Evolutionary conservation across 1,140 invertebrate species (phyloP), one percentile per base, ranked within the genome.

Genomic region (Heliconius nattereri): DNA sequence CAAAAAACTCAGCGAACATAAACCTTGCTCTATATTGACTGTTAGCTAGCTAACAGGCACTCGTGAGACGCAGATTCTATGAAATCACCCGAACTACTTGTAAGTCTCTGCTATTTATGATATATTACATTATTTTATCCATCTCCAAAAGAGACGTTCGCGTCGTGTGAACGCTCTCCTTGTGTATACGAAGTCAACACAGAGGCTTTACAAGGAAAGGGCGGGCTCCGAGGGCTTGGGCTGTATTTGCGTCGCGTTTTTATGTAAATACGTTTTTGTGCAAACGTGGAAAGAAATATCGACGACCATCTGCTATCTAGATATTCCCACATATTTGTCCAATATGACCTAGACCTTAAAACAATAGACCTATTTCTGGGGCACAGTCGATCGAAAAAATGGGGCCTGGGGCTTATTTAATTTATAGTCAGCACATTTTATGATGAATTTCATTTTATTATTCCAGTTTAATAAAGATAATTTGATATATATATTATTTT

Each of bases 241-340:
- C 74, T 40, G 16, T 66, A 76, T 76, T 76, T 37, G 74, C 73
- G 74, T 75, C 74, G 60, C 74, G 74, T 76, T 76, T 76, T 76
- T 76, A 70, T 76, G 74, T 76, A 76, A 76, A 76, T 76, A 76
- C 57, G 57, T 35, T 76, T 70, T 76, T 76, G 74, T 76, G 74
- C 57, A 76, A 60, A 76, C 57, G 74, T 66, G 57, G 32, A 76
- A 57, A 75, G 37, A 49, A 29, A 66, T 66, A 29, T 66, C 60
- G 60, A 66, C 26, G 60, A 5, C 23, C 60, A 7, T 16, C 60
- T 66, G 9, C 26, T 66, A 29, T 66, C 60, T 29, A 26, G 60
- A 66, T 66, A 29, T 66, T 29, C 23, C 13, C 60, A 13, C 60
- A 66, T 66, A 66, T 66, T 29, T 26, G 60, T 16, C 60, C 26